A percentile compares a stretch with the other conserved stretches of the same genome.
Conservation (phyloP, 2,888 invertebrate species). For the Pardosa pseudoannulata region DNA sequence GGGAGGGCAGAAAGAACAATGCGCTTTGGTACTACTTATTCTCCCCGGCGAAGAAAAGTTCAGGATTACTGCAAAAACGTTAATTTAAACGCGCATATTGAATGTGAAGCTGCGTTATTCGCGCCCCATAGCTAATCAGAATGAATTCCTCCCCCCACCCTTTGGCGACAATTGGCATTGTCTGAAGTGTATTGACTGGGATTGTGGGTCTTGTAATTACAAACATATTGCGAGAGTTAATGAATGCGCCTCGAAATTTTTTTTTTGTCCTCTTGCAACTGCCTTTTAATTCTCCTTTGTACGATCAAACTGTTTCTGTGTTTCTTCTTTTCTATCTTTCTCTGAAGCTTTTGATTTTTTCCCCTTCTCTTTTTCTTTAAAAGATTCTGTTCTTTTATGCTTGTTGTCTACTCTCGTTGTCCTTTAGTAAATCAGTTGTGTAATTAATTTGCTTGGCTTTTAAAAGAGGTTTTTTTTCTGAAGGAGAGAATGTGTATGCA, state of each 20-base stretch:
- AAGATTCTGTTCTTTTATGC: conserved; percentile 58
- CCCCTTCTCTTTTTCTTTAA: conserved; percentile 12
- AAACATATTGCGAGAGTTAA: conserved; percentile 71
- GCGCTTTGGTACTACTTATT: conserved; percentile 45
- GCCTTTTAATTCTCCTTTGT: conserved; percentile 71
- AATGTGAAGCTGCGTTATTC: conserved; percentile 62
- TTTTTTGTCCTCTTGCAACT: conserved; percentile 31
- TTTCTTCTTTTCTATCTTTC: conserved; percentile 61
- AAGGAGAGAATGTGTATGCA: not conserved
- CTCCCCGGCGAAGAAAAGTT: conserved; percentile 59
- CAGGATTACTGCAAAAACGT: conserved; percentile 71
- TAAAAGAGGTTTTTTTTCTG: conserved; percentile 27
- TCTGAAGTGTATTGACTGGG: conserved; percentile 69
- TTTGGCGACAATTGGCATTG: conserved; percentile 67
- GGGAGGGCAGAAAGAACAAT: conserved; percentile 45
- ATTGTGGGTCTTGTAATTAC: conserved; percentile 72
- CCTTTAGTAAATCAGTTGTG: conserved; percentile 70
- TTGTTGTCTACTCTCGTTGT: conserved; percentile 68
- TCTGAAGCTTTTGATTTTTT: conserved; percentile 49
- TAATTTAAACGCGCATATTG: conserved; percentile 73
- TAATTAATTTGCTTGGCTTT: conserved; percentile 70
- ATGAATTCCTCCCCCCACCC: conserved; percentile 24
- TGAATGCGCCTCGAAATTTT: conserved; percentile 47
- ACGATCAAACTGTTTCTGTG: conserved; percentile 70
- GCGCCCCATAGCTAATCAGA: conserved; percentile 67